Percentiles rank a stretch among this genome's conserved stretches.
Evolutionary conservation across 2,888 invertebrate species (phyloP).

Genomic region (Sicus ferrugineus): DNA sequence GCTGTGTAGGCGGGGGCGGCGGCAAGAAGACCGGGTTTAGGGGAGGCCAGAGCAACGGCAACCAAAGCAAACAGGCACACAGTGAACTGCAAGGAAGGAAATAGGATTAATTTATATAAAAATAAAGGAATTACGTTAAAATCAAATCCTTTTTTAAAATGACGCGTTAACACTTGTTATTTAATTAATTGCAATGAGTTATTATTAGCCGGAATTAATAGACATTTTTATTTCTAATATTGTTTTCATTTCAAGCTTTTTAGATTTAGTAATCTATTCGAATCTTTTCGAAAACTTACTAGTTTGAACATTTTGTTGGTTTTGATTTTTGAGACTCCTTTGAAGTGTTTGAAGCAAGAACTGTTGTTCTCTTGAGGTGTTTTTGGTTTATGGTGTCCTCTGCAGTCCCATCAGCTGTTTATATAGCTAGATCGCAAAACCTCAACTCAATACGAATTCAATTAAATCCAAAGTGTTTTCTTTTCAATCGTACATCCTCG

Average conservation of each 20-base stretch:
- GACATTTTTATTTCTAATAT: no score
- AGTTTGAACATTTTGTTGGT: constrained; percentile 57
- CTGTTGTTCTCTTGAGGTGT: background rate
- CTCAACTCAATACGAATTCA: background rate
- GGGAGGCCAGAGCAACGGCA: constrained; percentile 54
- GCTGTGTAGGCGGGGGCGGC: constrained; percentile 60
- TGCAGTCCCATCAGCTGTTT: background rate
- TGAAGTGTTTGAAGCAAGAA: background rate
- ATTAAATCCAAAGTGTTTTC: no score
- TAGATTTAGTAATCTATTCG: background rate
- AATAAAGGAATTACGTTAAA: background rate
- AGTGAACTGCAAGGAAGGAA: constrained; percentile 40
- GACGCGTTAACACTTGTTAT: no score
- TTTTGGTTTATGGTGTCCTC: constrained; percentile 19
- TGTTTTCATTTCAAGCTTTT: no score
- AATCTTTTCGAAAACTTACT: constrained; percentile 47
- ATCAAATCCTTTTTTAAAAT: background rate
- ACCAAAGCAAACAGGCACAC: constrained; percentile 54
- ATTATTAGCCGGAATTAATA: no score
- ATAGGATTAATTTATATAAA: constrained; percentile 10
- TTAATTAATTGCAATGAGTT: background rate
- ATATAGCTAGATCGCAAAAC: constrained; percentile 21
- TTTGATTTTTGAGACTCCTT: constrained; percentile 49
- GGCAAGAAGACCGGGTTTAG: constrained; percentile 62
- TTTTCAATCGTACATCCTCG: no score